Evolutionary conservation across 2,113 vertebrate species (phyloP).

Genomic region (Xenus cinereus): DNA sequence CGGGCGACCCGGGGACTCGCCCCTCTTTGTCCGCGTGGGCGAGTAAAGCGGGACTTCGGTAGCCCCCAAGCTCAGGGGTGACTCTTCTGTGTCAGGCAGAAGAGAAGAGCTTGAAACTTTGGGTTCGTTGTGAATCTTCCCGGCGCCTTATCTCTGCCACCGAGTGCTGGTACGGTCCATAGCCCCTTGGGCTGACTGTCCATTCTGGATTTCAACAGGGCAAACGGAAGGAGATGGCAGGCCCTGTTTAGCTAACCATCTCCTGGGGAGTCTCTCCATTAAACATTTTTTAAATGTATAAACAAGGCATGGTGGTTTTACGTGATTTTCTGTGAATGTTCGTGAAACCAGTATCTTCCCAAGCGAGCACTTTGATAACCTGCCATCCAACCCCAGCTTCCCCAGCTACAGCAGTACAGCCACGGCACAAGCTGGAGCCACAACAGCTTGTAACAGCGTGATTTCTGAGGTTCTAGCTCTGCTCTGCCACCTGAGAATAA

Average conservation of each 20-base stretch:
- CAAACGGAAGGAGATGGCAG: neutral
- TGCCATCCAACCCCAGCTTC: neutral
- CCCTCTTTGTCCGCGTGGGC: fast-evolving
- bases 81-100: neutral
- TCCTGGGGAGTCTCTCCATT: neutral
- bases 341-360: neutral
- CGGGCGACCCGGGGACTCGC: neutral
- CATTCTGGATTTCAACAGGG: neutral
- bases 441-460: fast-evolving
- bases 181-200: neutral
- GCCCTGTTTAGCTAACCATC: neutral
- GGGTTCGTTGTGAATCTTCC: neutral
- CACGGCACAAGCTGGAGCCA: neutral
- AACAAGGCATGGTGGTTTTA: neutral
- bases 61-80: neutral
- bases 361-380: neutral
- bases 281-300: neutral
- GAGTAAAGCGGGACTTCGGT: neutral
- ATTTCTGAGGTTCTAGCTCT: neutral
- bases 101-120: neutral
- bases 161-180: too few species aligned
- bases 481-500: neutral
- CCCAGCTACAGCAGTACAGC: neutral
- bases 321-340: neutral
- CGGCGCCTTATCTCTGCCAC: neutral